phyloP scores from a whole-genome alignment of 2,888 invertebrate genomes.

The Patella ulyssiponensis region DNA sequence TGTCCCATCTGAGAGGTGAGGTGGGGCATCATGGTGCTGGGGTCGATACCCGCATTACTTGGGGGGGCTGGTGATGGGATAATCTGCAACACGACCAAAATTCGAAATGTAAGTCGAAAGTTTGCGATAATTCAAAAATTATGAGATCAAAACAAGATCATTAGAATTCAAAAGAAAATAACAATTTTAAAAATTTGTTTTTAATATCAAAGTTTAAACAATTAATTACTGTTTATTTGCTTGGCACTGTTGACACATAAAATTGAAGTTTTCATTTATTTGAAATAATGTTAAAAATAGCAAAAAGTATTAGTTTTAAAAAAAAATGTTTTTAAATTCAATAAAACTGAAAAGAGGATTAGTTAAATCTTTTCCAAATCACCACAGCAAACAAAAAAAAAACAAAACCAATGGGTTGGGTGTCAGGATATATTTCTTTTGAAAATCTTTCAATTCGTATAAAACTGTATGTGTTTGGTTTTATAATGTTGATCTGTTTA shows the following conservation, averaged over 20 bases:
- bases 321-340: neutral
- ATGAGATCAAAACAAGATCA: conserved; percentile 15
- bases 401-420: neutral
- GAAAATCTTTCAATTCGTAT: neutral
- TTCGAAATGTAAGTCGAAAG: conserved; percentile 17
- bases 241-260: neutral
- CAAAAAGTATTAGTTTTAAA: neutral
- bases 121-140: conserved; percentile 10
- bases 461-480: too few relatives aligned
- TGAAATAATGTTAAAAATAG: neutral
- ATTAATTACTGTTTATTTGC: too few relatives aligned
- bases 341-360: conserved; percentile 1
- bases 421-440: neutral
- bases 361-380: conserved; percentile 1
- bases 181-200: conserved; percentile 1
- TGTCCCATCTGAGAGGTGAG: conserved; percentile 78
- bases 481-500: too few relatives aligned
- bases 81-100: conserved; percentile 43
- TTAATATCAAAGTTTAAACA: too few relatives aligned
- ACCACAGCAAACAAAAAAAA: conserved; percentile 9
- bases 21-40: conserved; percentile 37
- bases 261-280: neutral
- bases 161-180: conserved; percentile 2
- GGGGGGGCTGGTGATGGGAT: conserved; percentile 41
- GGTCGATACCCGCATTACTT: conserved; percentile 38